Evolutionary conservation across 2,113 vertebrate species (phyloP).

Genomic region (Planiliza haematocheilus): DNA sequence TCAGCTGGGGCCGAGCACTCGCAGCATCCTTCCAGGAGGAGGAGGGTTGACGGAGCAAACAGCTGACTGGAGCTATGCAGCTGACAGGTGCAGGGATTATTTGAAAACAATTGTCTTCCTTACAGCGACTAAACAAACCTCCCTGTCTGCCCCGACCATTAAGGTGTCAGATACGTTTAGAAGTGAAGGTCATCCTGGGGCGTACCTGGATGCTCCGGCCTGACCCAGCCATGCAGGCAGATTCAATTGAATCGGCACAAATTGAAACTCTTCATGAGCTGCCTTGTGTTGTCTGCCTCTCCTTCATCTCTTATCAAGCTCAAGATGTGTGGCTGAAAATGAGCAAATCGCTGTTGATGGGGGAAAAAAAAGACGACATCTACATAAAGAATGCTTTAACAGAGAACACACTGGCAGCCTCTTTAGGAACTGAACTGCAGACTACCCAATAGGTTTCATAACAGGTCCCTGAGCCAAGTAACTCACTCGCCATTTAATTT

Average conservation of each 20-base stretch:
- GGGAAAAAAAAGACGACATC: background rate
- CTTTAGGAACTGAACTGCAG: background rate
- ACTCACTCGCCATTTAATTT: constrained; percentile 25
- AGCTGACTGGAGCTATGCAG: constrained; percentile 20
- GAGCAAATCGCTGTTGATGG: constrained; percentile 1
- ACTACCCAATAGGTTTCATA: background rate
- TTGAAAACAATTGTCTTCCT: constrained; percentile 39
- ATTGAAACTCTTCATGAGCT: constrained; percentile 20
- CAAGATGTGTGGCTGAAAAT: constrained; percentile 4
- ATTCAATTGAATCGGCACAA: constrained; percentile 37
- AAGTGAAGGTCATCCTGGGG: constrained; percentile 57
- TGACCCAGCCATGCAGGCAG: constrained; percentile 52
- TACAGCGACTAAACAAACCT: constrained; percentile 44
- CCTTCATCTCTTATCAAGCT: background rate
- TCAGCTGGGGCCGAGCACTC: constrained; percentile 16
- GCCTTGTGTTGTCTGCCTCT: constrained; percentile 11
- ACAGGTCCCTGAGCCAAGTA: constrained; percentile 17
- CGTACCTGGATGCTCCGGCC: constrained; percentile 18
- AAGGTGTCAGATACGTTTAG: constrained; percentile 50
- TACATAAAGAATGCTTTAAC: background rate
- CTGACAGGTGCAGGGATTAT: constrained; percentile 33
- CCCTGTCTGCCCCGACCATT: constrained; percentile 33
- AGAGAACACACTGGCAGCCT: background rate
- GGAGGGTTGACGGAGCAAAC: constrained; percentile 5
- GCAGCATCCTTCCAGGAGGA: constrained; percentile 7